Evolutionary conservation across 2,113 vertebrate genomes (phyloP), one percentile per base, ranked within the genome.

Genomic region (Toxotes chatareus): DNA sequence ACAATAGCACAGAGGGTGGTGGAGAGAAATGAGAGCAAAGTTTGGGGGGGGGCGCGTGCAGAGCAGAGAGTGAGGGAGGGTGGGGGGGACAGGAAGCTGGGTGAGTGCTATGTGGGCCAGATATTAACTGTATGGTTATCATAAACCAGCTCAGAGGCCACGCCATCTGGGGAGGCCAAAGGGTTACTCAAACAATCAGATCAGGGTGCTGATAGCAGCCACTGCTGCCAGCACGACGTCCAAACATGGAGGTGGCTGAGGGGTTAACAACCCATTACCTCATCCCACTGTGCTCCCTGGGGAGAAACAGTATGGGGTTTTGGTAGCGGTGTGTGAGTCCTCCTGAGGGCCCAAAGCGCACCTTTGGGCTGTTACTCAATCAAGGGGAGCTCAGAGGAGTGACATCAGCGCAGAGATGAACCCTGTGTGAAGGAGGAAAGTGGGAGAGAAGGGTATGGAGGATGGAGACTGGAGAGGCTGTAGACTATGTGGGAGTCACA

Each of bases 1-100:
- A 94, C 91, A 92, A 93, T 88, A 79, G 83, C 86, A 86, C 89
- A 84, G 89, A 82, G 85, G 88, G 84, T 86, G 90, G 79, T 73
- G 70, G 77, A 7, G 73, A 89, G 84, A 90, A 91, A 90, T 79
- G 84, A 91, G 92, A 91, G 85, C 77, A 85, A 85, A 80, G 80
- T 82, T 85, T 76, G 63, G 44, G 51, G 60, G 44, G 21, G 47
- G 79, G n/a, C n/a, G n/a, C n/a, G n/a, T 4, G 2, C 27, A 27
- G 27, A 27, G 27, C 27, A 27, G 27, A 27, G 62, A 14, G 57
- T 42, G 46, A 9, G 49, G 21, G 62, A 13, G 7, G 12, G 11
- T 10, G 32, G 61, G 31, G 32, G 31, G 10, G 51, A 51, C 34
- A 60, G 16, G 73, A 73, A 72, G 56, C 10, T 27, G 63, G 32